Evolutionary conservation across 2,888 invertebrate genomes (phyloP).

Genomic region (Drosophila mimica): DNA sequence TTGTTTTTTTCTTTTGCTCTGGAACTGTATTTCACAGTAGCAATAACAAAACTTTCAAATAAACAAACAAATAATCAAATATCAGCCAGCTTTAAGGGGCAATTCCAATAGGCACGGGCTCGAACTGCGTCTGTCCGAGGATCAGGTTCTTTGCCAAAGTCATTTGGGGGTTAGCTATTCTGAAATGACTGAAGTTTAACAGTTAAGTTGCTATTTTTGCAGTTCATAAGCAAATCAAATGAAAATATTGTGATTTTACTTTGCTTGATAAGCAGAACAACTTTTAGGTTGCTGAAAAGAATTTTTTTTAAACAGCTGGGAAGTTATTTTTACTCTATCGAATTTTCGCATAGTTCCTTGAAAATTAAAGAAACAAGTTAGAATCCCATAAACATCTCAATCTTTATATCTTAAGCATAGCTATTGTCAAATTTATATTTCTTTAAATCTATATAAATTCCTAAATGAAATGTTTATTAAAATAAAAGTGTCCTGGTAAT

Average conservation of each 20-base stretch:
- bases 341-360: neutral
- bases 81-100: neutral
- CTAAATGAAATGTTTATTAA: neutral
- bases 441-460: too few relatives aligned
- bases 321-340: neutral
- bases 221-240: neutral
- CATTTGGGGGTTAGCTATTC: conserved; percentile 31
- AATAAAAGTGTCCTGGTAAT: neutral
- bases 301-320: neutral
- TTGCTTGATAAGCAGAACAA: neutral
- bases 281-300: too few relatives aligned
- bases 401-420: neutral
- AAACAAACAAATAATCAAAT: conserved; percentile 41
- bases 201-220: neutral
- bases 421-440: neutral
- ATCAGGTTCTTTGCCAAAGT: conserved; percentile 42
- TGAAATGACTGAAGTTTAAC: neutral
- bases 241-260: neutral
- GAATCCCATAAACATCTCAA: neutral
- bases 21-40: conserved; percentile 44
- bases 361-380: neutral
- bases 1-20: conserved; percentile 20
- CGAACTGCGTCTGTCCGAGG: conserved; percentile 3
- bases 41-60: conserved; percentile 44
- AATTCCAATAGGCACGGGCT: conserved; percentile 41